These are phyloP conservation scores for Epizoanthus ramosus DNA, from an alignment of 92 coral and sea anemone species.

Conservation along the genomic window DNA sequence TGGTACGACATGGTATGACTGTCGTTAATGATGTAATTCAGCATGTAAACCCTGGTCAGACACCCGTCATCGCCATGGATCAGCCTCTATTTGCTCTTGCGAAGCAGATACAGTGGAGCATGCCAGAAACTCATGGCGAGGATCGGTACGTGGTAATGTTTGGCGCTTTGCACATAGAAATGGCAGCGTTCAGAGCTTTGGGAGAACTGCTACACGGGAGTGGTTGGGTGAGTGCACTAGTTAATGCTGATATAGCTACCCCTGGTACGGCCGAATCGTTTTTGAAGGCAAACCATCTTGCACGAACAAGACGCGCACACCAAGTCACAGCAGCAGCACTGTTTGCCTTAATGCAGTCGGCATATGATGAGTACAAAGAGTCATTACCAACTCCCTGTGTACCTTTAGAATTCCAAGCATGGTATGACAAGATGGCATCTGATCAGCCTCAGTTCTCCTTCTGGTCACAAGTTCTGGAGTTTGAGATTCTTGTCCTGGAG, in stretches of 20 bases:
- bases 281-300: conserved; percentile 47
- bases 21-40: conserved; percentile 47
- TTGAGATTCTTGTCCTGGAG: conserved; percentile 43
- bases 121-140: conserved; percentile 55
- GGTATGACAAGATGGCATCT: conserved; percentile 37
- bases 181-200: conserved; percentile 51
- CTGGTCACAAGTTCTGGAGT: conserved; percentile 45
- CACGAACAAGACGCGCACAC: conserved; percentile 53
- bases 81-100: conserved; percentile 48
- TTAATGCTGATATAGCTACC: conserved; percentile 47
- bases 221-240: conserved; percentile 55
- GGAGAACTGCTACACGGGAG: conserved; percentile 59
- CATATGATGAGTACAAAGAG: conserved; percentile 47
- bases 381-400: not conserved
- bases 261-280: conserved; percentile 59
- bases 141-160: conserved; percentile 46
- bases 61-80: conserved; percentile 51
- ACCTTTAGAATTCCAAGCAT: conserved; percentile 34
- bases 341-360: conserved; percentile 32
- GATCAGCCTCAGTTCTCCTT: conserved; percentile 46
- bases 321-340: conserved; percentile 57
- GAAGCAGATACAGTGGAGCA: conserved; percentile 55
- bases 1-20: conserved; percentile 55
- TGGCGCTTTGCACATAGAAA: conserved; percentile 57
- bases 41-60: conserved; percentile 52